Base-by-base conservation (phyloP, 2,113 vertebrate species). In the Capreolus pygargus region DNA sequence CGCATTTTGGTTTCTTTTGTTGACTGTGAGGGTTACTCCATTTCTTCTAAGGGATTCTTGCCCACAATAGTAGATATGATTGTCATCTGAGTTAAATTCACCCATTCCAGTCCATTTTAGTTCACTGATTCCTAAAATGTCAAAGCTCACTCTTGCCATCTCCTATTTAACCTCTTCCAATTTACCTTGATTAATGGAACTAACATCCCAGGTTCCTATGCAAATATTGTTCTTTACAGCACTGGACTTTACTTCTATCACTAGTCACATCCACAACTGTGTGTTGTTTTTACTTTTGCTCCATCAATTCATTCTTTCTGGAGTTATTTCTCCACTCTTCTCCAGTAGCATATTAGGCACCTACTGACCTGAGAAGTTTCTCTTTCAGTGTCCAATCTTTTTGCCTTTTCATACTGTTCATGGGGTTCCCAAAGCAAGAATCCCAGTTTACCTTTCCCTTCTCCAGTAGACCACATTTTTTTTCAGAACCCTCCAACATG, bases 401-500 rank as follows among this genome's bases (percentile, higher is more conserved):
- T 67, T 36, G 17, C 8, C 17, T n/a, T 67, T 67, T 67, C 17
- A 5, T 16, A 67, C 16, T 67, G 33, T 21, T 67, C 2, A 36
- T n/a, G 33, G 33, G 64, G 1, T 36, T 67, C 33, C n/a, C 16
- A 67, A 67, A 33, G 33, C 33, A 67, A n/a, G 33, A 67, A 36
- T 36, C 2, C 64, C 3, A 0, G 33, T 36, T 36, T 67, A 17
- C 8, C 16, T 36, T 36, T 10, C 64, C 33, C 33, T 67, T 36
- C 16, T 67, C 64, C 33, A 67, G 33, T n/a, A 17, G 33, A 36
- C 33, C 4, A 67, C 17, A 67, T n/a, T 36, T 36, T 50, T 67
- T 67, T 67, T 67, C 64, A 67, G 64, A 67, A 67, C 17, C n/a
- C 64, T 36, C 17, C 33, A n/a, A 19, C 64, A 36, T 36, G 33